Percentiles rank a stretch among this genome's conserved stretches.
phyloP scores from a whole-genome alignment of 2,797 vertebrate genomes.

The Hipposideros larvatus region DNA sequence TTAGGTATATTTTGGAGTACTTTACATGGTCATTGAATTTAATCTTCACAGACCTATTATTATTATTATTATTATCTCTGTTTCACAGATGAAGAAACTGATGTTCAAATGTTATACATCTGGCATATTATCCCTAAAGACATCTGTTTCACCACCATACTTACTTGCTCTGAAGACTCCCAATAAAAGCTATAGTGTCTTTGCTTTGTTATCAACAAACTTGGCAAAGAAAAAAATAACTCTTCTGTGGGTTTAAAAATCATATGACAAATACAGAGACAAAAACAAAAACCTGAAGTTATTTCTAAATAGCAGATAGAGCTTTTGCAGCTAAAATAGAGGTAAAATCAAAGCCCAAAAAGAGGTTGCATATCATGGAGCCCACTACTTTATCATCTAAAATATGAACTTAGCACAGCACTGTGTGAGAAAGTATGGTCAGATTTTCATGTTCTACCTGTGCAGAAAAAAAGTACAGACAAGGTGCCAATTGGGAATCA shows the following conservation, averaged over 20 bases:
- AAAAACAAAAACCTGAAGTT: background rate
- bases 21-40: background rate
- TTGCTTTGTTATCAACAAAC: background rate
- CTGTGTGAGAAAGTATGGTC: background rate
- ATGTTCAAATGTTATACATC: background rate
- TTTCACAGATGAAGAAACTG: background rate
- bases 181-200: background rate
- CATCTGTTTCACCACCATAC: background rate
- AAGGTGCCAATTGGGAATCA: background rate
- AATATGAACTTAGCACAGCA: background rate
- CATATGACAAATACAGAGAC: background rate
- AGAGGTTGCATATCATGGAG: background rate
- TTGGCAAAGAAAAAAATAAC: background rate
- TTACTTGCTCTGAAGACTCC: background rate
- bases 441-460: background rate
- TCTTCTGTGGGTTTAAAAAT: background rate
- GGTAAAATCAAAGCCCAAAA: background rate
- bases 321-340: background rate
- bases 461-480: background rate
- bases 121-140: background rate
- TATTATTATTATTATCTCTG: background rate
- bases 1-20: background rate
- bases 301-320: background rate
- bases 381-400: background rate
- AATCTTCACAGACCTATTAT: background rate